Conservation (phyloP, 2,113 vertebrate species). For the Notarius quadriscutis region DNA sequence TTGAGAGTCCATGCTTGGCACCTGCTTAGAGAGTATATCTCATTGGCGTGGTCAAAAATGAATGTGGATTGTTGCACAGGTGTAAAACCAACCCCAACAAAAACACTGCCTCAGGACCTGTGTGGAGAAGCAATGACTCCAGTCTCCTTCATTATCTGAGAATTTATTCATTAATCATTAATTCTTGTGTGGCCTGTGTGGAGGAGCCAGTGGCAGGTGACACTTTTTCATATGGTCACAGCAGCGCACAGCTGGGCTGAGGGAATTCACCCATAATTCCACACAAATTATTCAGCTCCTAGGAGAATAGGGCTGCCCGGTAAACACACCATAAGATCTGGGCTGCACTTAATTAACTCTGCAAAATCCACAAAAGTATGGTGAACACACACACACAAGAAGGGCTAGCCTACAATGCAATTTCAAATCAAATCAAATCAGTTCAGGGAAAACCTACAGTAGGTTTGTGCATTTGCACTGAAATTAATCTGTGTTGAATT, state of each 20-base stretch:
- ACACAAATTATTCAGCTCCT: constrained; percentile 70
- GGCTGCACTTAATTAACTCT: constrained; percentile 71
- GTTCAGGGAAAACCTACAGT: constrained; percentile 18
- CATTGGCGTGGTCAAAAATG: constrained; percentile 24
- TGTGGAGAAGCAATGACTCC: constrained; percentile 51
- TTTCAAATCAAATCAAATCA: constrained; percentile 28
- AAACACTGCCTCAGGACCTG: constrained; percentile 23
- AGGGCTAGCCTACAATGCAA: background rate
- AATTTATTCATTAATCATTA: constrained; percentile 82
- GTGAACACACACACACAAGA: constrained; percentile 43
- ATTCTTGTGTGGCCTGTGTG: constrained; percentile 71
- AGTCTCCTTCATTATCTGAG: constrained; percentile 74
- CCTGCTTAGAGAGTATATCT: constrained; percentile 4
- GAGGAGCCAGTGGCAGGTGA: constrained; percentile 68
- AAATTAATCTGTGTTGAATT: constrained; percentile 25
- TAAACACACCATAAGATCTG: constrained; percentile 67
- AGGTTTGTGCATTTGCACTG: background rate
- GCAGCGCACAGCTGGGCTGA: constrained; percentile 66
- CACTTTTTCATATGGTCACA: constrained; percentile 72
- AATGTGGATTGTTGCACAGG: constrained; percentile 2
- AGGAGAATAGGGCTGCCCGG: constrained; percentile 65
- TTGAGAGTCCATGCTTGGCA: background rate
- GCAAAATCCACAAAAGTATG: constrained; percentile 65
- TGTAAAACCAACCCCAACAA: constrained; percentile 31
- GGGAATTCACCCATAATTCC: constrained; percentile 67